A percentile compares a stretch with the other conserved stretches of the same genome.
phyloP scores from a whole-genome alignment of 2,113 vertebrate genomes.

The Tachysurus vachellii region DNA sequence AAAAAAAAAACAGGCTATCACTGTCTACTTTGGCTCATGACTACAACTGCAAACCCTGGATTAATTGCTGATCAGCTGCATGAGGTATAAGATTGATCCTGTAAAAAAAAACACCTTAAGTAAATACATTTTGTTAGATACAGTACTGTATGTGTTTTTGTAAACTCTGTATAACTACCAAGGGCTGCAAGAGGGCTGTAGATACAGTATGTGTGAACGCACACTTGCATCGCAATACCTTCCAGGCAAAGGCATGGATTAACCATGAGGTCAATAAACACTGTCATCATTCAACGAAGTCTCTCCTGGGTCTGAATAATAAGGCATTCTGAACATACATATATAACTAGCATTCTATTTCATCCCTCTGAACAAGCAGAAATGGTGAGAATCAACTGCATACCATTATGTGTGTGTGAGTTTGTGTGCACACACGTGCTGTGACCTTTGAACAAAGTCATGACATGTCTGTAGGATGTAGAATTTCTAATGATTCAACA shows the following conservation, averaged over 20 bases:
- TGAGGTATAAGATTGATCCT: not conserved
- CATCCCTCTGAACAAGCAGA: not conserved
- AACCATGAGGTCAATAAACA: constrained; percentile 1
- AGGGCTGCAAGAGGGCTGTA: not conserved
- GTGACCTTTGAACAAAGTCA: not conserved
- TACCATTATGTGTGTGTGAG: not conserved
- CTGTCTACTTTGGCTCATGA: no score
- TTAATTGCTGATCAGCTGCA: not conserved
- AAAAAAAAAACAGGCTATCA: not conserved
- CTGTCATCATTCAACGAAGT: no score
- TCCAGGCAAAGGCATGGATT: not conserved
- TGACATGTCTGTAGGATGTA: not conserved
- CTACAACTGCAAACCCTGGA: not conserved
- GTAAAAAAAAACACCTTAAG: not conserved
- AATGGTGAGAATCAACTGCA: constrained; percentile 1
- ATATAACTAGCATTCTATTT: not conserved
- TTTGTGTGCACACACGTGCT: not conserved
- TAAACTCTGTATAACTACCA: not conserved
- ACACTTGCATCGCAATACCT: not conserved
- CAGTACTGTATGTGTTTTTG: not conserved
- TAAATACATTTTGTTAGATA: not conserved
- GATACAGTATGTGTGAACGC: not conserved
- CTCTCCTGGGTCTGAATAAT: not conserved
- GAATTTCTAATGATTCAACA: not conserved
- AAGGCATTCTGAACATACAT: not conserved